phyloP scores from a whole-genome alignment of 2,113 vertebrate genomes.

The Halcyon malimbica region DNA sequence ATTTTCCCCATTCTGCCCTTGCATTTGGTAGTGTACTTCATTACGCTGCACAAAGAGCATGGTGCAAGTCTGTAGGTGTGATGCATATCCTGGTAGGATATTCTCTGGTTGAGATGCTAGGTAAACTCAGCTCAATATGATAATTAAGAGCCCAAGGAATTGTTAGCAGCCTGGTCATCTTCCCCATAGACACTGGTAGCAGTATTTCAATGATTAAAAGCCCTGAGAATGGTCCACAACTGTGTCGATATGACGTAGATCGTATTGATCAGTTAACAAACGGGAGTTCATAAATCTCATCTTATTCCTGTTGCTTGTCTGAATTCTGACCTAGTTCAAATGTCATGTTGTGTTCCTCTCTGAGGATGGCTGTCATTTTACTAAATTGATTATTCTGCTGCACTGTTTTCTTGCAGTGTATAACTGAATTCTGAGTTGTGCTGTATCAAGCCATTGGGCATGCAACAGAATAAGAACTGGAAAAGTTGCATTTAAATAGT shows the following conservation, averaged over 20 bases:
- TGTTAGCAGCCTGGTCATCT: not conserved
- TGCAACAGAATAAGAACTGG: not conserved
- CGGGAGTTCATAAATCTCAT: not conserved
- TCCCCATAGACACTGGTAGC: not conserved
- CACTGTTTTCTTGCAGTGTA: not conserved
- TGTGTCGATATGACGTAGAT: not conserved
- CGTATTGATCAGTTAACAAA: not conserved
- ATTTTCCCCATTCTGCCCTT: not conserved
- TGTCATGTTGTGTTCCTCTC: not conserved
- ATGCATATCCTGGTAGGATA: rapidly evolving
- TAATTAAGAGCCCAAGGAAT: not conserved
- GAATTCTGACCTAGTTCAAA: not conserved
- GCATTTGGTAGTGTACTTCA: not conserved
- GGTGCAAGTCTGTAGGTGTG: not conserved
- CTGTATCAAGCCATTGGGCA: not conserved
- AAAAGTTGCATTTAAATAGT: not conserved
- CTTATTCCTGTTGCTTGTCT: not conserved
- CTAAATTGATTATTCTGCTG: not conserved
- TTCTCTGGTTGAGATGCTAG: not conserved
- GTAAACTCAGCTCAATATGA: not conserved
- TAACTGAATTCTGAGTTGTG: not conserved
- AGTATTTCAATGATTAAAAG: not conserved
- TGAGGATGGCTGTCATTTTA: not conserved
- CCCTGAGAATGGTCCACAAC: not conserved
- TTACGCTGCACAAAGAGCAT: not conserved